phyloP scores from a whole-genome alignment of 2,888 invertebrate species.

The Lepidochrysops patricia region DNA sequence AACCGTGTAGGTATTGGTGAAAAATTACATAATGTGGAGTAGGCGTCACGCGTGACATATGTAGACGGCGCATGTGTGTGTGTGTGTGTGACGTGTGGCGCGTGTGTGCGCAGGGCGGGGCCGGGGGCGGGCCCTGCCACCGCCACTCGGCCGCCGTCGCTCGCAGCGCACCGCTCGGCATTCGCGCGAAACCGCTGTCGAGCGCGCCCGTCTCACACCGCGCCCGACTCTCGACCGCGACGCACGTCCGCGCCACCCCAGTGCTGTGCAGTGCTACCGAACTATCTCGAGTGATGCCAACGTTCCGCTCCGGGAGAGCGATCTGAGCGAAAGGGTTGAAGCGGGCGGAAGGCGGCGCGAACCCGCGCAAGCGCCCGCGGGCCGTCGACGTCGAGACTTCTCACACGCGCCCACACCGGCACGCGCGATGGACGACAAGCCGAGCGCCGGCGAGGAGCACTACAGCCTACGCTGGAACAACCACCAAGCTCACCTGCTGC shows the following conservation, averaged over 20 bases:
- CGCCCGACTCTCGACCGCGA: constrained; percentile 49
- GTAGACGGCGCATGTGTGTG: constrained; percentile 37
- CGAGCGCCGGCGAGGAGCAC: constrained; percentile 78
- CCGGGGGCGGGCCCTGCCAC: constrained; percentile 55
- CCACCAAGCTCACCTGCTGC: constrained; percentile 90
- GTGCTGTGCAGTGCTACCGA: constrained; percentile 44
- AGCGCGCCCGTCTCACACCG: constrained; percentile 45
- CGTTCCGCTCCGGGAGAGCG: constrained; percentile 49
- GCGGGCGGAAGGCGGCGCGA: constrained; percentile 61
- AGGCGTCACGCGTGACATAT: constrained; percentile 64
- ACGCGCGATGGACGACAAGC: constrained; percentile 67
- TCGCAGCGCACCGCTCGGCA: constrained; percentile 29
- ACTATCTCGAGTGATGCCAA: constrained; percentile 46
- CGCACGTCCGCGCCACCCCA: constrained; percentile 46
- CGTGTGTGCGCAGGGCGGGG: constrained; percentile 49
- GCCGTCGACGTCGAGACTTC: constrained; percentile 31
- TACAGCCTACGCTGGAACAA: constrained; percentile 96
- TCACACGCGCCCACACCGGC: constrained; percentile 54
- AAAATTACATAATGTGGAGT: constrained; percentile 58
- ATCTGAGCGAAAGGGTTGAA: constrained; percentile 65
- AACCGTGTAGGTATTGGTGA: constrained; percentile 44
- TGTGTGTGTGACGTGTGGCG: constrained; percentile 29
- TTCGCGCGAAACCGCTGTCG: constrained; percentile 55
- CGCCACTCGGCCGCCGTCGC: constrained; percentile 37
- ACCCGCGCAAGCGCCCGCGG: constrained; percentile 56